Evolutionary conservation across 2,888 invertebrate species (phyloP).

Genomic region (Acanthosepion pharaonis): DNA sequence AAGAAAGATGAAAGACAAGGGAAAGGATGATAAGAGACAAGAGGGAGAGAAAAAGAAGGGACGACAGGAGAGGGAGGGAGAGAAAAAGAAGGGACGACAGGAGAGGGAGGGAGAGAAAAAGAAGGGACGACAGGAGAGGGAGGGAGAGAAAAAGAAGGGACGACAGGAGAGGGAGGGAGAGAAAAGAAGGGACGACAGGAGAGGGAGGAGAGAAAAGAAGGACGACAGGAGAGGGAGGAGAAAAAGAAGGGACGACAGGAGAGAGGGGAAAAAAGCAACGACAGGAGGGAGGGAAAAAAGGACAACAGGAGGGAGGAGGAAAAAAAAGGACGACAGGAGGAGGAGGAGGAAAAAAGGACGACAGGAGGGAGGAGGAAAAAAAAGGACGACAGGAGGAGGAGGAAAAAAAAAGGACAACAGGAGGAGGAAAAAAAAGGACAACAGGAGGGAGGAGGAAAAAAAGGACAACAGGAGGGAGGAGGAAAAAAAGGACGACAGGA

Average conservation of each 20-base stretch:
- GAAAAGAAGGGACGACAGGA: not conserved
- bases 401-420: not conserved
- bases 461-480: not conserved
- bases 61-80: not conserved
- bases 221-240: too few species aligned
- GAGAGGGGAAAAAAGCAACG: too few species aligned
- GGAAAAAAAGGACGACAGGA: not conserved
- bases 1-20: not conserved
- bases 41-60: not conserved
- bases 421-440: not conserved
- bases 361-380: not conserved
- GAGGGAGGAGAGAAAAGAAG: too few species aligned
- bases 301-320: too few species aligned
- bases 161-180: not conserved
- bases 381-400: not conserved
- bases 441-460: too few species aligned
- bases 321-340: not conserved
- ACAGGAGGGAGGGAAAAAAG: too few species aligned
- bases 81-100: not conserved
- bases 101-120: not conserved
- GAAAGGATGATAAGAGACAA: not conserved
- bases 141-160: not conserved
- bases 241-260: too few species aligned
- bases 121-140: not conserved
- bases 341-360: too few species aligned